A percentile compares a stretch with the other conserved stretches of the same genome.
Conservation (phyloP, 2,888 invertebrate genomes). For the Catocala sponsa region DNA sequence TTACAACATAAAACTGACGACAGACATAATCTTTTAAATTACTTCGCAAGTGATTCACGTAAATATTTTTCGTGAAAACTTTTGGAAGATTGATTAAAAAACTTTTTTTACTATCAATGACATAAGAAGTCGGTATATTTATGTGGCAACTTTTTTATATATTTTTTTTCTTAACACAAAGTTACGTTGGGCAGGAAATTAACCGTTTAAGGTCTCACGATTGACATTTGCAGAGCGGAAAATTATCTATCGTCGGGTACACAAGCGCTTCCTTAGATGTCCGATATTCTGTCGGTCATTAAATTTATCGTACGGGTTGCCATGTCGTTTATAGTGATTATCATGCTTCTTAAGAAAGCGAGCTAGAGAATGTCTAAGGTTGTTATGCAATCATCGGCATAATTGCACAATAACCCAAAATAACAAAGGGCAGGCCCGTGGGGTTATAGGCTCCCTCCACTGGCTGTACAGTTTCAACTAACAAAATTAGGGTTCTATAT, state of each 20-base stretch:
- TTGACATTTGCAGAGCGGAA: slow-evolving; percentile 56
- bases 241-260: slow-evolving; percentile 45
- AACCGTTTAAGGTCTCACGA: slow-evolving; percentile 53
- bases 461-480: no score
- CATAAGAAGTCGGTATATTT: slow-evolving; percentile 42
- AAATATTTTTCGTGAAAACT: slow-evolving; percentile 46
- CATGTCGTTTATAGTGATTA: not conserved
- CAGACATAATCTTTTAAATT: slow-evolving; percentile 46
- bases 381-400: no score
- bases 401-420: no score
- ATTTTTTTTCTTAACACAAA: slow-evolving; percentile 51
- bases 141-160: slow-evolving; percentile 50
- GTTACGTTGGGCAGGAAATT: slow-evolving; percentile 56
- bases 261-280: slow-evolving; percentile 26
- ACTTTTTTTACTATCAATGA: slow-evolving; percentile 55
- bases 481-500: no score
- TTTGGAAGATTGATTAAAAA: slow-evolving; percentile 56
- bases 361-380: no score
- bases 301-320: no score
- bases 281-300: no score
- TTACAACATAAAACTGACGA: slow-evolving; percentile 34
- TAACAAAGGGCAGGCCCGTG: no score
- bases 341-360: not conserved
- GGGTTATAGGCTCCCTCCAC: no score
- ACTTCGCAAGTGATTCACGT: slow-evolving; percentile 44